Evolutionary conservation across 2,113 vertebrate genomes (phyloP), one percentile per base, ranked within the genome.

Genomic region (Eolophus roseicapilla): DNA sequence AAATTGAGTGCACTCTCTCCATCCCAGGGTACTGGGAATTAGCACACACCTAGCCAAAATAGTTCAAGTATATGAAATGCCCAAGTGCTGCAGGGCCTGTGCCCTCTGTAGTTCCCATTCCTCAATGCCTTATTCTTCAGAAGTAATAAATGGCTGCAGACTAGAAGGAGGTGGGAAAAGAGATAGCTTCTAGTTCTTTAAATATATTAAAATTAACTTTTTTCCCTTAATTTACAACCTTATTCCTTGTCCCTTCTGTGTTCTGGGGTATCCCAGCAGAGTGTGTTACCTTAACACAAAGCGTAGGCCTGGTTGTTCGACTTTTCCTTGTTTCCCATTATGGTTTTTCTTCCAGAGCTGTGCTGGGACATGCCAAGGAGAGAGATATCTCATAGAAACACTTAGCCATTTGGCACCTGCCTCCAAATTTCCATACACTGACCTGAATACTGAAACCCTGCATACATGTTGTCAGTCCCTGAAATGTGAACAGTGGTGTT

Each of bases 291-390:
- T 24, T 78, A 90, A 78, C 0, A 0, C 12, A 57, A 28, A 28
- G 13, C 21, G 2, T 81, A 57, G 87, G 35, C 70, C 73, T 49
- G n/a, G 24, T 37, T 0, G 0, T 83, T 94, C 90, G 49, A 57
- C 31, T 91, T 82, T 49, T 65, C 43, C 64, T 23, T 46, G 43
- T 82, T 95, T 65, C 35, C 59, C 47, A 3, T 65, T 80, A 33
- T 35, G 53, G n/a, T 86, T 89, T 86, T 89, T 73, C 73, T 95
- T 95, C 69, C 47, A 92, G 53, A 82, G 29, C 59, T 93, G 31
- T 90, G 33, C 13, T 87, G 74, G 35, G 67, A 78, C 16, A 9
- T 87, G 82, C 60, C 31, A 82, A 29, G 39, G 59, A 85, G 23
- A 73, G 35, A 87, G 63, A 59, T 88, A 65, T 37, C 71, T 87